Evolutionary conservation across 2,113 vertebrate species (phyloP), one percentile per base, ranked within the genome.

Genomic region (Phoxinus phoxinus): DNA sequence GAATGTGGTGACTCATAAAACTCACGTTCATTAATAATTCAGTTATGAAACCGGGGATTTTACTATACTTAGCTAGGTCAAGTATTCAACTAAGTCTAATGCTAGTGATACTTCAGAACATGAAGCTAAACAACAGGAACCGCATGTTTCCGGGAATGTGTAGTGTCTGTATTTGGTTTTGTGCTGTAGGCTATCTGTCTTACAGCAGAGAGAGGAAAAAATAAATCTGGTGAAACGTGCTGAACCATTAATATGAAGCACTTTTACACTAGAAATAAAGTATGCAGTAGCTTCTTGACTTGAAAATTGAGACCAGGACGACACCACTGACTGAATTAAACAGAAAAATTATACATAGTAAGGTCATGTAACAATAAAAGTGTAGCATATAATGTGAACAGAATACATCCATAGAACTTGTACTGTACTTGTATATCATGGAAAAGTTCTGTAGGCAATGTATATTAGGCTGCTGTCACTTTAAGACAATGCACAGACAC

Each of bases 11-110:
- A 69, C 48, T 86, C 79, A 56, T 25, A 58, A 77, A 73, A 69
- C 48, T 15, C 37, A 37, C 69, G 4, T 35, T 74, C 12, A 72
- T 81, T 73, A 86, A 37, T 32, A 72, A 86, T 25, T 73, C 19
- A 74, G 58, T 63, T 74, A 81, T 81, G 41, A 46, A 81, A 81
- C n/a, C 3, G n/a, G 21, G 41, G 77, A 77, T 69, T 78, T 78
- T 53, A 76, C 27, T 59, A 19, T 74, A 84, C 74, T 85, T 30
- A 53, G 30, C 23, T 32, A 1, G 61, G 65, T 73, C 76, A 74
- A 74, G 27, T 35, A 35, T 44, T 78, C 44, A 21, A 25, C 10
- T n/a, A 12, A 35, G 37, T 11, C 67, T n/a, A 25, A 58, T 46
- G 69, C 27, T 41, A 53, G 30, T 67, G 35, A 67, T 59, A 74